Evolutionary conservation across 2,888 invertebrate genomes (phyloP), one percentile per base, ranked within the genome.

Genomic region (Drosophila demipolita): DNA sequence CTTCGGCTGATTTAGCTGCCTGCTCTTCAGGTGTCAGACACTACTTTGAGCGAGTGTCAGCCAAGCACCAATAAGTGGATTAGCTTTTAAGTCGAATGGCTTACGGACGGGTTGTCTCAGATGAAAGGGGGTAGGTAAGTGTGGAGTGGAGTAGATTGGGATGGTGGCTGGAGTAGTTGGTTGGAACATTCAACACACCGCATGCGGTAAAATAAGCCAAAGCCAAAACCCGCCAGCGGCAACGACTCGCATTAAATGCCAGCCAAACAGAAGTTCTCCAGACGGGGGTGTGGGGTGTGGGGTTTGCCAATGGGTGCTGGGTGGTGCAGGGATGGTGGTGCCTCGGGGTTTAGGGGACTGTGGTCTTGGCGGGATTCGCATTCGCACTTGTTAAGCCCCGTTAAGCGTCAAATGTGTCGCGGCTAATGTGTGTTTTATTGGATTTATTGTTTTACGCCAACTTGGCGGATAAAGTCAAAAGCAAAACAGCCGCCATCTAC

Each of bases 371-470:
- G 58, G 61, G 45, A 59, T 66, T 78, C 58, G 50, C 48, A 77
- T 70, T 74, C 53, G 66, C 78, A 74, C 63, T 70, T 58, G 74
- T 38, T 82, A 83, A 82, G 82, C 82, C 75, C 80, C 75, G 78
- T 82, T 82, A 80, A 82, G 82, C 80, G 82, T 57, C 82, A 83
- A 82, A 83, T 82, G 82, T 82, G 75, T 82, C 82, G 82, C 83
- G 80, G 80, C 80, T 82, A 82, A 82, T 82, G 83, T 83, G 83
- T 80, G 80, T 75, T 80, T 82, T 83, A 82, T 82, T 82, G 83
- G 82, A 83, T 82, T 83, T 82, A 82, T 82, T 82, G 75, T 80
- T 83, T 83, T 67, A 80, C 78, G 83, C 71, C 66, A 78, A 73
- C 73, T 78, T 69, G 62, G 52, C 52, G 32, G 66, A 69, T 49